phyloP scores from a whole-genome alignment of 2,797 vertebrate genomes.

The Prionace glauca region DNA sequence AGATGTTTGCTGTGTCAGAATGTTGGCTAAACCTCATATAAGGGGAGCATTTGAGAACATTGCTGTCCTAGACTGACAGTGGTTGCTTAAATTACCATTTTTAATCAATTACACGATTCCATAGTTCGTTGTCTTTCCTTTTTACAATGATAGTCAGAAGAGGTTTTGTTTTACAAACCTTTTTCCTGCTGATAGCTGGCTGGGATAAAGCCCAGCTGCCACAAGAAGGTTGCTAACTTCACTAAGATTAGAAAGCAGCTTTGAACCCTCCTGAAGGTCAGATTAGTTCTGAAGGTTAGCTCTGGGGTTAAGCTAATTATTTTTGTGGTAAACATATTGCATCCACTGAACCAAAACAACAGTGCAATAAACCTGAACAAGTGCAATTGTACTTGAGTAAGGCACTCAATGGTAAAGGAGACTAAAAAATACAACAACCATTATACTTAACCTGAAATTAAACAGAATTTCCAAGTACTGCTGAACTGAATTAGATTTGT shows the following conservation, averaged over 20 bases:
- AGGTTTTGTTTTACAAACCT: not conserved
- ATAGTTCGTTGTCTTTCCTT: not conserved
- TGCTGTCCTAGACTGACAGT: not conserved
- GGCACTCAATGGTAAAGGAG: not conserved
- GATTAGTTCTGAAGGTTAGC: constrained; percentile 10
- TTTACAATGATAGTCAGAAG: not conserved
- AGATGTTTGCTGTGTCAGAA: not conserved
- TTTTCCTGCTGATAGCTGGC: not conserved
- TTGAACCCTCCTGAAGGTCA: constrained; percentile 6
- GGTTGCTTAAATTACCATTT: constrained; percentile 18
- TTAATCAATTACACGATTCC: not conserved
- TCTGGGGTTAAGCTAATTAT: not conserved
- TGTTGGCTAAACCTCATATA: not conserved
- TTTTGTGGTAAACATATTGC: not conserved
- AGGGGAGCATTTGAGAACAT: not conserved
- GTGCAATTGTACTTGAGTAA: not conserved
- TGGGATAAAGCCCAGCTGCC: not conserved
- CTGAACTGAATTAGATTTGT: not conserved
- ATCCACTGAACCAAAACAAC: not conserved
- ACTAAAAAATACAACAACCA: not conserved
- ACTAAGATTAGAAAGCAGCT: not conserved
- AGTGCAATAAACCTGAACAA: not conserved
- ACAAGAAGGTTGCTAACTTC: not conserved
- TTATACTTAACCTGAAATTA: not conserved
- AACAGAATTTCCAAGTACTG: not conserved